These are phyloP conservation scores for Caenorhabditis sp. DNA, from an alignment of 2,888 invertebrate genomes.

Conservation along the genomic window DNA sequence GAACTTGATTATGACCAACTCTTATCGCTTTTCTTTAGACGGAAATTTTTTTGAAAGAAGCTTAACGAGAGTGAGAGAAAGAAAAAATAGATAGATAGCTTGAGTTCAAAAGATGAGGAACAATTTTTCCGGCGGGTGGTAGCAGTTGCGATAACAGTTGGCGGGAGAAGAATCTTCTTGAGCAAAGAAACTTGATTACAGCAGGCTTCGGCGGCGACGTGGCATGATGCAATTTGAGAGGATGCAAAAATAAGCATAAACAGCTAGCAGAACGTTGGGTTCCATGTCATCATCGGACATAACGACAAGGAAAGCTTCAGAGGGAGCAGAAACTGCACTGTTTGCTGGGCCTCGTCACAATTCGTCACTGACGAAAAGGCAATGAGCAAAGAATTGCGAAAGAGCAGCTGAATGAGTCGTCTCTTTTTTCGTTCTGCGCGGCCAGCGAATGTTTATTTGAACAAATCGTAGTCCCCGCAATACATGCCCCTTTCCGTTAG, in stretches of 20 bases:
- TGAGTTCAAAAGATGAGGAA: slow-evolving; percentile 48
- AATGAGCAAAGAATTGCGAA: slow-evolving; percentile 18
- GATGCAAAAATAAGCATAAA: slow-evolving; percentile 29
- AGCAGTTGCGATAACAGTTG: slow-evolving; percentile 47
- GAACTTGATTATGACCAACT: slow-evolving; percentile 9
- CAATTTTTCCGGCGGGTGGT: slow-evolving; percentile 38
- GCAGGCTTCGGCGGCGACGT: slow-evolving; percentile 18
- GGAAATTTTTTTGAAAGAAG: slow-evolving; percentile 6
- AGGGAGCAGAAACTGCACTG: slow-evolving; percentile 16
- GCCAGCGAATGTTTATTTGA: slow-evolving; percentile 40
- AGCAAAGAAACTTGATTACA: slow-evolving; percentile 30
- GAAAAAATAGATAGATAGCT: slow-evolving; percentile 15
- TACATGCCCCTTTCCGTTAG: too few relatives aligned
- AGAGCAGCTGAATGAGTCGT: slow-evolving; percentile 1
- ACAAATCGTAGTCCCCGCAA: slow-evolving; percentile 19
- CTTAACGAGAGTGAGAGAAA: slow-evolving; percentile 3
- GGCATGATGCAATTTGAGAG: slow-evolving; percentile 40
- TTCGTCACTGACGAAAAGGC: slow-evolving; percentile 3
- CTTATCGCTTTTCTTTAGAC: slow-evolving; percentile 23
- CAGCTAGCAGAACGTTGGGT: slow-evolving; percentile 3
- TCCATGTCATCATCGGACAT: slow-evolving; percentile 9
- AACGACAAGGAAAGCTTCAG: slow-evolving; percentile 18
- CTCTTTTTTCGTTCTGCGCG: slow-evolving; percentile 27
- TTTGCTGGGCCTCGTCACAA: slow-evolving; percentile 23
- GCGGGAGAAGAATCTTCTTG: slow-evolving; percentile 13